phyloP scores from a whole-genome alignment of 2,113 vertebrate genomes.

The Thermophis baileyi region DNA sequence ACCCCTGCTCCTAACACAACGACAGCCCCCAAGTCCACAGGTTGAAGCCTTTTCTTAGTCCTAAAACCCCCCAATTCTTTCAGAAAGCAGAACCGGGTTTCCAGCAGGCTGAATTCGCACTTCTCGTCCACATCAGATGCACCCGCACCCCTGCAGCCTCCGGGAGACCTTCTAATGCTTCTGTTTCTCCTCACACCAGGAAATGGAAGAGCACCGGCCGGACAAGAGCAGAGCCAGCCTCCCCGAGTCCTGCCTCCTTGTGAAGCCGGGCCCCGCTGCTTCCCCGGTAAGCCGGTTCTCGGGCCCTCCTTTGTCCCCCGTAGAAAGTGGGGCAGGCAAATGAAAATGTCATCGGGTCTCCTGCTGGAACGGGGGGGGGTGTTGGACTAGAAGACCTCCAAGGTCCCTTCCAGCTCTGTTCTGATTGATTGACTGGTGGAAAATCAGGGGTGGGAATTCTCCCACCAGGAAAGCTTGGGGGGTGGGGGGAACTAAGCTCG shows the following conservation, averaged over 20 bases:
- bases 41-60: not conserved
- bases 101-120: not conserved
- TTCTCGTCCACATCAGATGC: not conserved
- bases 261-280: conserved; percentile 55
- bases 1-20: not conserved
- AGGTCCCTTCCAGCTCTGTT: too few species aligned
- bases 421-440: not conserved
- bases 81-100: not conserved
- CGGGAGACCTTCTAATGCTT: too few species aligned
- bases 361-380: too few species aligned
- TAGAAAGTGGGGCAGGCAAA: not conserved
- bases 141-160: too few species aligned
- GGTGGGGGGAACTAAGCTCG: not conserved
- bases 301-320: not conserved
- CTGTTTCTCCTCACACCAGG: conserved; percentile 19
- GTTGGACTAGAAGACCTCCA: too few species aligned
- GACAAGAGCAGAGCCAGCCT: not conserved
- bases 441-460: not conserved
- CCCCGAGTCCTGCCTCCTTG: conserved; percentile 1
- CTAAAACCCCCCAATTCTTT: too few species aligned
- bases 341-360: not conserved
- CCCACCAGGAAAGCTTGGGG: not conserved
- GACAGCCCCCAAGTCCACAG: not conserved
- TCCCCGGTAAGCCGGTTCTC: conserved; percentile 46
- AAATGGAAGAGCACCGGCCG: conserved; percentile 39